Conservation (phyloP, 2,797 vertebrate genomes). For the Taeniopygia guttata region DNA sequence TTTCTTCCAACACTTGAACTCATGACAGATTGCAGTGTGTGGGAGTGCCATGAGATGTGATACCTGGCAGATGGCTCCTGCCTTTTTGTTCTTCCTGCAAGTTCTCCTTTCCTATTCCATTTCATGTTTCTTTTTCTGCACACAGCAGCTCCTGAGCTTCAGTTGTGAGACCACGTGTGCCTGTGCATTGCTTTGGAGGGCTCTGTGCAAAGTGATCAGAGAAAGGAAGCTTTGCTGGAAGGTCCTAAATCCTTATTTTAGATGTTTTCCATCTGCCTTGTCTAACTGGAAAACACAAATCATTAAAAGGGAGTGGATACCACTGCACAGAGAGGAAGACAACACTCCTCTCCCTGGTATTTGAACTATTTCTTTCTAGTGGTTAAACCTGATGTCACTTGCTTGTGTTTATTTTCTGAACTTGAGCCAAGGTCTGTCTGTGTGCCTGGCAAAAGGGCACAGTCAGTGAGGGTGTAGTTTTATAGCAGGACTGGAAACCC, state of each 20-base stretch:
- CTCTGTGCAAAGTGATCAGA: not conserved
- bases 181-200: not conserved
- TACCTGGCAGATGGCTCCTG: not conserved
- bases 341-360: not conserved
- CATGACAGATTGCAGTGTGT: not conserved
- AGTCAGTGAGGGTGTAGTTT: not conserved
- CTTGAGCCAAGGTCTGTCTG: not conserved
- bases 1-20: not conserved
- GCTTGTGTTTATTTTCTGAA: not conserved
- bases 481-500: not conserved
- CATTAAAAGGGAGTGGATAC: not conserved
- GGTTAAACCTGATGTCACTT: not conserved
- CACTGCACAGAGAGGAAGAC: not conserved
- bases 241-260: not conserved
- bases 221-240: not conserved
- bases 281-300: not conserved
- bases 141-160: not conserved
- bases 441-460: not conserved
- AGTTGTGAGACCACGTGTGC: not conserved
- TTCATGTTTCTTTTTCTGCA: not conserved
- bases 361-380: not conserved
- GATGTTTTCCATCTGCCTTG: not conserved
- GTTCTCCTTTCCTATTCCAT: not conserved
- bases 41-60: not conserved
- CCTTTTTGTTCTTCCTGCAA: not conserved